These are phyloP conservation scores for Eulithis testata DNA, from an alignment of 2,888 invertebrate species.

Conservation along the genomic window DNA sequence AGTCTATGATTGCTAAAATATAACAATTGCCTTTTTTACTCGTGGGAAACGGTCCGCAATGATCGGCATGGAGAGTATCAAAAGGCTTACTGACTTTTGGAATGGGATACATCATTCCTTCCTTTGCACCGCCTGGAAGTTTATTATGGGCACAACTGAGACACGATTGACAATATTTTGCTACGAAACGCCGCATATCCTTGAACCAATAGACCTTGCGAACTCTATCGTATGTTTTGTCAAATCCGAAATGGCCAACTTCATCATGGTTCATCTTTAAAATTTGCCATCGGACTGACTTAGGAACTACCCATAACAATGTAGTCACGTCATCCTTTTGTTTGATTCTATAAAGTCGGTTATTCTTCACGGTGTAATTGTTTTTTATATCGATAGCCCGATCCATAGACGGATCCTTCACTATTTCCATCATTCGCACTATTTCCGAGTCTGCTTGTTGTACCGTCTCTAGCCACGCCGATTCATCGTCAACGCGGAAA, in stretches of 20 bases:
- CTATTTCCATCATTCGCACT: too few relatives aligned
- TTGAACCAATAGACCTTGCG: neutral
- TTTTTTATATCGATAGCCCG: too few relatives aligned
- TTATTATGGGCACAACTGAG: constrained; percentile 3
- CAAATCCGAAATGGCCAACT: constrained; percentile 3
- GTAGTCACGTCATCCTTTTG: too few relatives aligned
- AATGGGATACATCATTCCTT: constrained; percentile 1
- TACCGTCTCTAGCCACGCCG: too few relatives aligned
- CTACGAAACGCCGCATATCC: neutral
- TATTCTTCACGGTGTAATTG: too few relatives aligned
- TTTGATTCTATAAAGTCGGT: too few relatives aligned
- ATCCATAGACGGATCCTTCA: too few relatives aligned
- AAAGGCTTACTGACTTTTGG: neutral
- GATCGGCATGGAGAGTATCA: neutral
- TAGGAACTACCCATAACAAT: constrained; percentile 3
- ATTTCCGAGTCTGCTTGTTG: too few relatives aligned
- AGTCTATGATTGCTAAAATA: neutral
- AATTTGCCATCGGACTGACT: neutral
- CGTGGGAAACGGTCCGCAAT: neutral
- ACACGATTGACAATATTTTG: neutral
- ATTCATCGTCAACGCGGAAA: too few relatives aligned
- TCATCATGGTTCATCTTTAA: constrained; percentile 3
- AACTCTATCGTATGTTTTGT: constrained; percentile 2
- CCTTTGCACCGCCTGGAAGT: constrained; percentile 1
- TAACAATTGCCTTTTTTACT: neutral